Evolutionary conservation across 2,888 invertebrate species (phyloP).

Genomic region (Eucera pruinosa): DNA sequence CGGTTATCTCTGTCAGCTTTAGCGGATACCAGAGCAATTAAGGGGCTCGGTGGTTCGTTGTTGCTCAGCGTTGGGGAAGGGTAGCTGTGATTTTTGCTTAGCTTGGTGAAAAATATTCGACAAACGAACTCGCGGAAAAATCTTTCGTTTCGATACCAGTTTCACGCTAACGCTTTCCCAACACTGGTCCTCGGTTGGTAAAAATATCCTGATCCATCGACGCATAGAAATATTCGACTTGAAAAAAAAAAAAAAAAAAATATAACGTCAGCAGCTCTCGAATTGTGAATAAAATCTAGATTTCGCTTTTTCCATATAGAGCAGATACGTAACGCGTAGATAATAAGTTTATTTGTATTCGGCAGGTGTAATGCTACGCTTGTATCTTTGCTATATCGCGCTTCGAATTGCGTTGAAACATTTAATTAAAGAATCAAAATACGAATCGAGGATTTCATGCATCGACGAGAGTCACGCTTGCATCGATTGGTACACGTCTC

Average conservation of each 20-base stretch:
- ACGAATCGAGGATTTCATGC: constrained; percentile 14
- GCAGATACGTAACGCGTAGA: neutral
- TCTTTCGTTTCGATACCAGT: neutral
- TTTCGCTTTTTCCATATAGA: neutral
- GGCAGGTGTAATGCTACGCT: neutral
- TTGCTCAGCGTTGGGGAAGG: constrained; percentile 54
- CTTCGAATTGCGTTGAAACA: no score
- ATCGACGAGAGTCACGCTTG: constrained; percentile 41
- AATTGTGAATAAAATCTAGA: no score
- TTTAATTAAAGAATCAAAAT: neutral
- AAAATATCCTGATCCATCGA: constrained; percentile 29
- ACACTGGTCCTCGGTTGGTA: constrained; percentile 38
- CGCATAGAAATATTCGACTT: constrained; percentile 1
- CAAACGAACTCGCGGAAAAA: constrained; percentile 7
- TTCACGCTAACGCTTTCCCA: constrained; percentile 44
- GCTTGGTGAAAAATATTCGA: constrained; percentile 8
- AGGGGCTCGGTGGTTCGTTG: constrained; percentile 32
- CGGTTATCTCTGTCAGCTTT: constrained; percentile 13
- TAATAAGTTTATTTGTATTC: neutral
- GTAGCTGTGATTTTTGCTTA: neutral
- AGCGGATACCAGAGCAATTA: constrained; percentile 35
- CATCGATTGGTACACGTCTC: constrained; percentile 14
- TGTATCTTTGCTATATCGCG: no score
- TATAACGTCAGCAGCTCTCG: no score
- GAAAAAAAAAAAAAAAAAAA: no score